Base-by-base conservation (phyloP, 2,797 vertebrate species). In the Periparus ater region DNA sequence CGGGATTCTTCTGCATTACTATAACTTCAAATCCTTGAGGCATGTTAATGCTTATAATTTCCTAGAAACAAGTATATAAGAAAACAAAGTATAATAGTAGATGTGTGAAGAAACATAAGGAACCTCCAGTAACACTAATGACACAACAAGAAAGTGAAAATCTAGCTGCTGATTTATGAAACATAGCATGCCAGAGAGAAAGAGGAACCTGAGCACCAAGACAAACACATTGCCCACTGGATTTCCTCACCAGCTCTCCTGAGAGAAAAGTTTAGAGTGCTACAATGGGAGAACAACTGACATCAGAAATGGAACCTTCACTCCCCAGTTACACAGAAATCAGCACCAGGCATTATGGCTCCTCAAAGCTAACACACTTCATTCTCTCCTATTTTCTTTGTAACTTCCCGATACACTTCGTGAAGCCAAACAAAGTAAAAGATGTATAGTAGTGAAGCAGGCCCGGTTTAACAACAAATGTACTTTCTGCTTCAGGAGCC, bases 371-470 rank as follows among this genome's bases (percentile, higher is more conserved):
- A 45, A 32, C 14, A 17, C 32, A 44, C 2, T 38, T 44, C 60
- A 4, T 38, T 5, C 53, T 25, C 10, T 15, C n/a, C 7, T 4
- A 1, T 11, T 26, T 21, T 10, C 23, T 19, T 7, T 6, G 7
- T 9, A 44, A 38, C 47, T 51, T 72, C 36, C 17, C 40, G 5
- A 47, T 30, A 17, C 53, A 2, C 6, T 17, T 44, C 34, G 42
- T 20, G 20, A 71, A 74, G 58, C 48, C 38, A 83, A 48, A 14
- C 25, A 6, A 42, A 67, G 27, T 6, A 36, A 12, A 36, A 66
- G 8, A 6, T 0, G 7, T 0, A n/a, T 1, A 16, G 17, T 0
- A 3, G 21, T 3, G 48, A 51, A 20, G 22, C 5, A 4, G 9
- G 21, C n/a, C 40, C 36, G 11, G 11, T 27, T 48, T 54, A 57